Evolutionary conservation across 2,797 vertebrate species (phyloP).

Genomic region (Ara ararauna): DNA sequence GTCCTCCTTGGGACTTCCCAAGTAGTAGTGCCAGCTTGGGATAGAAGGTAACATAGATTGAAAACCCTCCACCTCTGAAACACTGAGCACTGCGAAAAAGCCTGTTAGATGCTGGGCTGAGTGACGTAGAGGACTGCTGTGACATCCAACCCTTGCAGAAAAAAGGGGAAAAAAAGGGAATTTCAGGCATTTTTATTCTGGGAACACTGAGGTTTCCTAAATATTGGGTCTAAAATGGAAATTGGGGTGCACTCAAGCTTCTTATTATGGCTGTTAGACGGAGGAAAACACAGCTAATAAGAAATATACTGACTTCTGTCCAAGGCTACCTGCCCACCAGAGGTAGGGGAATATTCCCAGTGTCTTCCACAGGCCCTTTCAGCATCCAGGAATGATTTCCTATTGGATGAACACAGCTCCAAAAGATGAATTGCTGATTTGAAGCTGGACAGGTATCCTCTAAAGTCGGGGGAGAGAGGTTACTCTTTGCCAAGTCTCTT

Average conservation of each 20-base stretch:
- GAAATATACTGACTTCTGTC: background rate
- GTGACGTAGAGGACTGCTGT: background rate
- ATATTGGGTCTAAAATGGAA: background rate
- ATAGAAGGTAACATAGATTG: background rate
- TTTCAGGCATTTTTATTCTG: background rate
- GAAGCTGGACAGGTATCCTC: background rate
- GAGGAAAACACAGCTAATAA: background rate
- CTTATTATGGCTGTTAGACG: background rate
- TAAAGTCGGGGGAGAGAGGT: background rate
- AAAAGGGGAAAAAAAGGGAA: background rate
- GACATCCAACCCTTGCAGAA: background rate
- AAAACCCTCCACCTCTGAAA: background rate
- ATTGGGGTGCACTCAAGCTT: background rate
- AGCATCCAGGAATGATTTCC: background rate
- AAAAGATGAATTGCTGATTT: background rate
- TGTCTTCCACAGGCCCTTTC: background rate
- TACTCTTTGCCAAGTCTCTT: background rate
- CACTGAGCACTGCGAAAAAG: background rate
- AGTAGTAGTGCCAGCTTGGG: background rate
- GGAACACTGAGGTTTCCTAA: background rate
- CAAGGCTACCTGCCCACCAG: background rate
- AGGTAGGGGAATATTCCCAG: background rate
- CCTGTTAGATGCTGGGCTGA: background rate
- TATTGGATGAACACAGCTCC: background rate
- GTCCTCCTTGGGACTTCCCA: background rate